Base-by-base conservation (phyloP, 1,140 invertebrate genomes). In the Rhopalosiphum padi region DNA sequence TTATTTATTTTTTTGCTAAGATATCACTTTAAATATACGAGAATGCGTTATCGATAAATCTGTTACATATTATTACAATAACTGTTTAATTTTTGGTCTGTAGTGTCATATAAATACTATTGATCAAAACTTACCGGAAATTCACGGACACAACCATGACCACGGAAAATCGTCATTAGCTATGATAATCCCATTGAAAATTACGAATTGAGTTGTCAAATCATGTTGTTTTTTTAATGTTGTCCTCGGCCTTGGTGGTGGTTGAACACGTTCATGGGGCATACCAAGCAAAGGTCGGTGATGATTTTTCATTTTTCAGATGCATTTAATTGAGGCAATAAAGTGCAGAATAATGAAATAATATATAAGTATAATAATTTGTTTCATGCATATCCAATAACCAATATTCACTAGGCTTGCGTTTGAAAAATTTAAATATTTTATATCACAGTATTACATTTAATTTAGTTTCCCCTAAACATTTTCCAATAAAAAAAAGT, bases 221-320 rank as follows among this genome's bases (percentile, higher is more conserved):
- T 90, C 88, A 90, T 60, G 53, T 41, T 90, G 51, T 89, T 89
- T 89, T 89, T 55, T 55, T n/a, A 35, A 51, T 23, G 37, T 53
- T 37, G 87, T 90, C 88, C 88, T 60, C 37, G 53, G 48, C 87
- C 87, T 60, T 60, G 35, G 46, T 77, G 15, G 43, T 51, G 11
- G 21, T 9, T n/a, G 30, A 43, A 86, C 22, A 30, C 30, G 46
- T 51, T 30, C 35, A 41, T 5, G 88, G 88, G n/a, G 23, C n/a
- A 37, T 21, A 37, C 37, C n/a, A 23, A 7, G 87, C 21, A 51
- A 89, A 89, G n/a, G n/a, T 35, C 48, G 48, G 25, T n/a, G 43
- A 30, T n/a, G 85, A 89, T 87, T 87, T 46, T 30, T 86, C 23
- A 30, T 25, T 46, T 86, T 83, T 83, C 21, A 83, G 41, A 86